Evolutionary conservation across 2,888 invertebrate species (phyloP).

Genomic region (Palloptera scutellata): DNA sequence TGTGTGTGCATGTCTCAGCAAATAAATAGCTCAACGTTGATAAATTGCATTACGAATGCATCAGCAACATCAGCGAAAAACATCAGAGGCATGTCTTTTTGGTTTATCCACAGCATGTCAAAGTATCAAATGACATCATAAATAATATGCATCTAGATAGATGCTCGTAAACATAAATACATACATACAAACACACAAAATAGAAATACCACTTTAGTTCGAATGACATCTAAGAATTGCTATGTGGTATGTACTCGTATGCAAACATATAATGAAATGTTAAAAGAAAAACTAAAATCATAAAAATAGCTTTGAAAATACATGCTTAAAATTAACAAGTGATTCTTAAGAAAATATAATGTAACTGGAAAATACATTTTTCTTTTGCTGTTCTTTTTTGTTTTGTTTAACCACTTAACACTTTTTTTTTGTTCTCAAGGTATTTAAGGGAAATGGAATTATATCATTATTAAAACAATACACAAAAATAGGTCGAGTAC

Average conservation of each 20-base stretch:
- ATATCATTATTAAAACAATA: too few species aligned
- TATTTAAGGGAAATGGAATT: too few species aligned
- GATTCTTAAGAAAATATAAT: too few species aligned
- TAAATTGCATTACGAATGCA: constrained; percentile 14
- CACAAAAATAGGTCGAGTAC: too few species aligned
- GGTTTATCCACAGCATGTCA: constrained; percentile 41
- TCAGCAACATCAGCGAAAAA: neutral
- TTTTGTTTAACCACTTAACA: too few species aligned
- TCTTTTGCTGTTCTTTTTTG: neutral
- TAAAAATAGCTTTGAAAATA: too few species aligned
- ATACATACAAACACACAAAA: neutral
- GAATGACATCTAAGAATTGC: neutral
- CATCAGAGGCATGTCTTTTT: neutral
- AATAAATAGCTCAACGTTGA: too few species aligned
- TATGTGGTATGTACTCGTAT: neutral
- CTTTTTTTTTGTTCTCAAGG: too few species aligned
- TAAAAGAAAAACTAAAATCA: neutral
- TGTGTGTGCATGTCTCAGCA: too few species aligned
- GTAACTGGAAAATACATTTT: neutral
- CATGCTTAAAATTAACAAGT: too few species aligned
- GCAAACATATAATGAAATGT: neutral
- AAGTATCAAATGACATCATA: constrained; percentile 53
- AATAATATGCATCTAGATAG: constrained; percentile 39
- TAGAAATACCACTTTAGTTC: neutral
- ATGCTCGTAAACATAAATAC: neutral